These are phyloP conservation scores for Thalassoma bifasciatum DNA, from an alignment of 2,113 vertebrate species.

Conservation along the genomic window DNA sequence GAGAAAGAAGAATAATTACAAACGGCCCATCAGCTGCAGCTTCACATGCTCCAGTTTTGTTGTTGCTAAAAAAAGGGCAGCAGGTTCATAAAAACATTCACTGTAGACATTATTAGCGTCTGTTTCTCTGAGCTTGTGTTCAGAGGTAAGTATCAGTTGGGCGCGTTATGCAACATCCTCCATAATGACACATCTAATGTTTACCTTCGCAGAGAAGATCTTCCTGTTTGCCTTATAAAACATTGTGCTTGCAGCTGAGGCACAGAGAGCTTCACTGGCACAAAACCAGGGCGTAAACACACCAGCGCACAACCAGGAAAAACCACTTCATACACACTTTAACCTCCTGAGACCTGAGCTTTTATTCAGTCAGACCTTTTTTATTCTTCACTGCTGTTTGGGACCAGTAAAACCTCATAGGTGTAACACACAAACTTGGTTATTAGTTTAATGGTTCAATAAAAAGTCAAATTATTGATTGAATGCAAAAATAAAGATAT, in stretches of 20 bases:
- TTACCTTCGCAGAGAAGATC: conserved; percentile 69
- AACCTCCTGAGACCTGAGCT: no score
- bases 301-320: conserved; percentile 46
- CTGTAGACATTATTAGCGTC: background rate
- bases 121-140: conserved; percentile 20
- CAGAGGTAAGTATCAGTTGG: conserved; percentile 60
- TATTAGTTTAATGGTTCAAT: no score
- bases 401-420: no score
- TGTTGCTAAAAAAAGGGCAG: background rate
- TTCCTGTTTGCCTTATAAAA: conserved; percentile 78
- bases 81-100: conserved; percentile 25
- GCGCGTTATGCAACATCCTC: conserved; percentile 67
- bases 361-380: no score
- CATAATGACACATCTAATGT: conserved; percentile 71
- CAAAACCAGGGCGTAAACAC: conserved; percentile 68
- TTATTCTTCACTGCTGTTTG: no score
- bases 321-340: conserved; percentile 21
- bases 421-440: no score
- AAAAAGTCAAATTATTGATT: no score
- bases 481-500: no score
- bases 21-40: conserved; percentile 20
- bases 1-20: conserved; percentile 54
- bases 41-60: conserved; percentile 17
- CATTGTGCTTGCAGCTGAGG: conserved; percentile 66
- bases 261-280: conserved; percentile 68